Percentiles rank a stretch among this genome's conserved stretches.
Conservation (phyloP, 2,888 invertebrate genomes). For the Athripsodes cinereus region DNA sequence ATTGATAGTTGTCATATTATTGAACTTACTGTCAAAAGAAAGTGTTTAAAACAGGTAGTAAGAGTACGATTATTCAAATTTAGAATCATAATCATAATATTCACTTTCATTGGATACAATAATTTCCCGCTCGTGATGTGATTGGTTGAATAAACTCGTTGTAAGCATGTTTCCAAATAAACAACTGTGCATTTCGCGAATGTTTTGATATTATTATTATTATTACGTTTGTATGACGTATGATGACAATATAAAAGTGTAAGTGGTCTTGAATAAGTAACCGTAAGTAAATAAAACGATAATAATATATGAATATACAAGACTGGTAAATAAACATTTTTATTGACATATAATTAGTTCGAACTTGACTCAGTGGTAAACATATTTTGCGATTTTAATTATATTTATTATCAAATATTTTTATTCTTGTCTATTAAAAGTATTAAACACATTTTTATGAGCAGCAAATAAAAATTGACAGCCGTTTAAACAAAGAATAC, state of each 20-base stretch:
- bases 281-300: no score
- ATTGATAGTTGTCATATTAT: constrained; percentile 2
- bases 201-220: constrained; percentile 1
- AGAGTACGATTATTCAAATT: constrained; percentile 3
- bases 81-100: neutral
- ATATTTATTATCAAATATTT: no score
- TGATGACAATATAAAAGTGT: neutral
- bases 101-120: no score
- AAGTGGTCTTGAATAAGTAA: no score
- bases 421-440: no score
- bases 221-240: neutral
- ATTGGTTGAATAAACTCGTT: neutral
- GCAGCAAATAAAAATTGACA: no score
- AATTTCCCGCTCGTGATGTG: neutral
- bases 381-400: no score
- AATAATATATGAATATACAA: neutral
- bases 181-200: constrained; percentile 9
- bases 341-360: no score
- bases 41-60: neutral
- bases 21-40: constrained; percentile 11
- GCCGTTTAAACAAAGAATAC: no score
- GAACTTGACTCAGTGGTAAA: no score
- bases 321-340: no score
- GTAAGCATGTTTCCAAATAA: constrained; percentile 8
- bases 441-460: no score